Percentiles rank a stretch among this genome's conserved stretches.
phyloP scores from a whole-genome alignment of 2,888 invertebrate species.

The Eupelmus urozonus region DNA sequence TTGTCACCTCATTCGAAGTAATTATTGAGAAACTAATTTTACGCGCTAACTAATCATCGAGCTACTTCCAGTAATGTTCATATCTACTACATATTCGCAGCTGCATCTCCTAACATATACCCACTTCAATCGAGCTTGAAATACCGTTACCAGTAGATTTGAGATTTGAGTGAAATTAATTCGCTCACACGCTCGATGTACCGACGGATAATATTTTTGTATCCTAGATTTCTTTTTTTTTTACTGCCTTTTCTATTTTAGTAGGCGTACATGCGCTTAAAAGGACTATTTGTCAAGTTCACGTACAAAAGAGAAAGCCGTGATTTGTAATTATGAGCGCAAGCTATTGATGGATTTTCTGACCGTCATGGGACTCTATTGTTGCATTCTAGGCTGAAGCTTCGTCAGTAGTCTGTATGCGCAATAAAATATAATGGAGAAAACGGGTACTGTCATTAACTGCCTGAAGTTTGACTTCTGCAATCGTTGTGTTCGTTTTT shows the following conservation, averaged over 20 bases:
- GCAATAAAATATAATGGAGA: no score
- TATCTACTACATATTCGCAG: no score
- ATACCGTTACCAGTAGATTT: background rate
- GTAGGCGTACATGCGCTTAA: background rate
- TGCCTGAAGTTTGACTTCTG: no score
- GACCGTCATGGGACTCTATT: conserved; percentile 19
- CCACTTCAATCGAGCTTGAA: background rate
- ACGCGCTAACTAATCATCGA: no score
- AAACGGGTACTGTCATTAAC: no score
- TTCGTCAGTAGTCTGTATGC: background rate
- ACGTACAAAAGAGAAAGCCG: conserved; percentile 23
- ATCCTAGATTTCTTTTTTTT: background rate
- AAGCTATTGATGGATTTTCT: conserved; percentile 23
- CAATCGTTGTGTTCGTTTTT: no score
- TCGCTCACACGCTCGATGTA: background rate
- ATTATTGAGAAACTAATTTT: no score
- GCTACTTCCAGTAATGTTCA: no score
- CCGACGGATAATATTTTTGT: no score
- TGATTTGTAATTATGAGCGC: conserved; percentile 5
- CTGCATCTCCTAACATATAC: no score
- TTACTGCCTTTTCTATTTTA: background rate
- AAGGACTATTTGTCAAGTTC: conserved; percentile 28
- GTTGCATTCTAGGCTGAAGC: conserved; percentile 7
- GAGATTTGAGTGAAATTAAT: background rate
- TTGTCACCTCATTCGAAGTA: no score